A percentile compares a stretch with the other conserved stretches of the same genome.
Conservation (phyloP, 1,140 invertebrate genomes). For the Leptinotarsa defecta region DNA sequence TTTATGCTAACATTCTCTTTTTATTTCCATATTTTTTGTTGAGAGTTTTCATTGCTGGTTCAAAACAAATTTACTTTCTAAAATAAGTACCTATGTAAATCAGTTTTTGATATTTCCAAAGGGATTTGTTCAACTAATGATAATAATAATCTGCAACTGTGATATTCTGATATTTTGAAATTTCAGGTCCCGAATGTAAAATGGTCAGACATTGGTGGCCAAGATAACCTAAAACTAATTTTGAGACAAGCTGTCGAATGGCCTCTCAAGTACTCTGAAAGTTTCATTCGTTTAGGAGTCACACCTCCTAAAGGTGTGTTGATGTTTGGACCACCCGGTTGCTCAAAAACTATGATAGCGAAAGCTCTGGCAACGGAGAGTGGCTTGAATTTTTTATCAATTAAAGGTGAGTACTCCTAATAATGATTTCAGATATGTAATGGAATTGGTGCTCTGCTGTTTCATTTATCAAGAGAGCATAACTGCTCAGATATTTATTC, state of each 20-base stretch:
- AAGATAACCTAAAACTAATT: constrained; percentile 83
- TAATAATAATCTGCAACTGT: too few relatives aligned
- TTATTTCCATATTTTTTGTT: too few relatives aligned
- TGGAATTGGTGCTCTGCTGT: too few relatives aligned
- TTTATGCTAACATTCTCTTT: too few relatives aligned
- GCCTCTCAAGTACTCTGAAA: constrained; percentile 88
- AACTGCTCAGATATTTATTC: too few relatives aligned
- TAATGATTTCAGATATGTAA: neutral
- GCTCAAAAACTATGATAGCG: constrained; percentile 95
- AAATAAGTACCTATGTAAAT: too few relatives aligned
- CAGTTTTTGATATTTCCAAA: too few relatives aligned
- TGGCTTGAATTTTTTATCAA: constrained; percentile 87
- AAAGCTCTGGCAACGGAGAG: constrained; percentile 95
- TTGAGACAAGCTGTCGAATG: constrained; percentile 90
- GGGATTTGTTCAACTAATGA: too few relatives aligned
- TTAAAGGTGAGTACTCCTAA: constrained; percentile 66
- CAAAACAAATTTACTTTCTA: too few relatives aligned
- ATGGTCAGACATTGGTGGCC: constrained; percentile 94
- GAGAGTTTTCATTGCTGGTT: too few relatives aligned
- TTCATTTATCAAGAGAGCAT: too few relatives aligned
- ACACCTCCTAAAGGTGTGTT: constrained; percentile 92
- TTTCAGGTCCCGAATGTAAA: constrained; percentile 72
- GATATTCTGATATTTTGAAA: constrained; percentile 21
- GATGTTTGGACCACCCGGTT: constrained; percentile 97
- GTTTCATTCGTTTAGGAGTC: constrained; percentile 88